These are phyloP conservation scores for Pangasius djambal DNA, from an alignment of 2,797 vertebrate genomes.

Conservation along the genomic window DNA sequence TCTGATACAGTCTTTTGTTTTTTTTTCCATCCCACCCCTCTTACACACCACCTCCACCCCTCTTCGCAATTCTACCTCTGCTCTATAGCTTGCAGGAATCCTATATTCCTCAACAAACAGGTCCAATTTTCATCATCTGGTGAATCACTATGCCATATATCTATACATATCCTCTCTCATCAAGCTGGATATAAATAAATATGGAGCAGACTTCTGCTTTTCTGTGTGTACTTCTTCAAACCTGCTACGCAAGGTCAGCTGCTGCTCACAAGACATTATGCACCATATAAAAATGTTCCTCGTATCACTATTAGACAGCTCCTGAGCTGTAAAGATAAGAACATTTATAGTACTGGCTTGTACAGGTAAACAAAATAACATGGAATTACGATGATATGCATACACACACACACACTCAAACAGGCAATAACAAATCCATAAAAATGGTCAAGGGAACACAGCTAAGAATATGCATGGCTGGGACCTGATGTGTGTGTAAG, in stretches of 20 bases:
- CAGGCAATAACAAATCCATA: conserved; percentile 14
- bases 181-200: conserved; percentile 62
- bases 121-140: conserved; percentile 71
- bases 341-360: conserved; percentile 55
- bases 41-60: conserved; percentile 9
- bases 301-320: conserved; percentile 69
- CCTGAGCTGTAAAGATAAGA: conserved; percentile 78
- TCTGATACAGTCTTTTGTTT: not conserved
- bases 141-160: conserved; percentile 46
- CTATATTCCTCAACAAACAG: conserved; percentile 68
- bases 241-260: conserved; percentile 70
- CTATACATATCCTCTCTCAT: conserved; percentile 62
- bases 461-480: not conserved
- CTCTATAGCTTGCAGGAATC: conserved; percentile 59
- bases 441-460: conserved; percentile 27
- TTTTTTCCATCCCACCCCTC: not conserved
- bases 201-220: conserved; percentile 60
- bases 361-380: conserved; percentile 69
- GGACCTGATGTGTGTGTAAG: conserved; percentile 40
- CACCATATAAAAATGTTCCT: conserved; percentile 70
- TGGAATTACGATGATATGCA: conserved; percentile 40
- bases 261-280: conserved; percentile 64
- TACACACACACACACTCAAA: conserved; percentile 22
- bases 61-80: not conserved
- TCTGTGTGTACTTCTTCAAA: conserved; percentile 60